Evolutionary conservation across 2,888 invertebrate genomes (phyloP), one percentile per base, ranked within the genome.

Genomic region (Capitulum mitella): DNA sequence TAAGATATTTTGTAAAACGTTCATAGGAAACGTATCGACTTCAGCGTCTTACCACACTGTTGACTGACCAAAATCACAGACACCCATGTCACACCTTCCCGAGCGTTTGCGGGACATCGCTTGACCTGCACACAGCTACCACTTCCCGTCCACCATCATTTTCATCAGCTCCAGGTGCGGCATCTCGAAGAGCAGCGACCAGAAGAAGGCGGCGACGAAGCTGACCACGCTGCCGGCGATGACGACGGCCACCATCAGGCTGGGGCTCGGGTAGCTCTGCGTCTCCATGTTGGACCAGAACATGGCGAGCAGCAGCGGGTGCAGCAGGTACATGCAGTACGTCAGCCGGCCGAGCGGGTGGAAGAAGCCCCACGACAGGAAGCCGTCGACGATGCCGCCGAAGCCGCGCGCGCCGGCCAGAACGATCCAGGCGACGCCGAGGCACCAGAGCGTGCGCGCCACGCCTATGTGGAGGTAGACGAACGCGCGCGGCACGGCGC

Each of bases 61-160:
- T n/a, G n/a, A n/a, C n/a, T n/a, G n/a, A n/a, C n/a, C n/a, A n/a
- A n/a, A n/a, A n/a, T n/a, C n/a, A n/a, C n/a, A n/a, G n/a, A n/a
- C n/a, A n/a, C n/a, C n/a, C n/a, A n/a, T n/a, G n/a, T n/a, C n/a
- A n/a, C n/a, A n/a, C n/a, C n/a, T n/a, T n/a, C n/a, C n/a, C n/a
- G n/a, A n/a, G n/a, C n/a, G n/a, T n/a, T n/a, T n/a, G n/a, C n/a
- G n/a, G n/a, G n/a, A n/a, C n/a, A n/a, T n/a, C n/a, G n/a, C n/a
- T n/a, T n/a, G n/a, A n/a, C n/a, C n/a, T n/a, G n/a, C n/a, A n/a
- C n/a, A n/a, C 64, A 22, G 43, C 29, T 29, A 75, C 74, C 74
- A 75, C 74, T 75, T 75, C 1, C 74, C 74, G 16, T 75, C 74
- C 43, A 75, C 74, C 74, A 75, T 22, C 74, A 75, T 75, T 16